phyloP scores from a whole-genome alignment of 2,888 invertebrate genomes.

The Theretra japonica region DNA sequence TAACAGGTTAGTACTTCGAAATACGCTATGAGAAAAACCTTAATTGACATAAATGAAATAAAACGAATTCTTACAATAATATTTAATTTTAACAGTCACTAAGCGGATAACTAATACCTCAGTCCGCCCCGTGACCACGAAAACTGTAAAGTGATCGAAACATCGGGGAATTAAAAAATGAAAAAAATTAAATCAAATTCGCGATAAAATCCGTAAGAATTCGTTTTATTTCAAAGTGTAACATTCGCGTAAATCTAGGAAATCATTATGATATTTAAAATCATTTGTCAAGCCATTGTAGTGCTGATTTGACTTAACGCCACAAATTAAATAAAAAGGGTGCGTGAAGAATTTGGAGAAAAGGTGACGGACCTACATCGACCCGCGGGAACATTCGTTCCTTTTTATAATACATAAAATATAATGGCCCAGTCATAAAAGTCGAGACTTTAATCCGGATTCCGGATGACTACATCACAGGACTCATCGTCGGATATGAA shows the following conservation, averaged over 20 bases:
- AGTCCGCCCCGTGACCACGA: too few relatives aligned
- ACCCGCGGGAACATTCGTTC: constrained; percentile 4
- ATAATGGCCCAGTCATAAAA: constrained; percentile 15
- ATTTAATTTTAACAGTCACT: too few relatives aligned
- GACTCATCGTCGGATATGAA: constrained; percentile 40
- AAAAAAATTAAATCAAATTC: too few relatives aligned
- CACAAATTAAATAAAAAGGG: constrained; percentile 8
- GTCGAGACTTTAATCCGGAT: constrained; percentile 25
- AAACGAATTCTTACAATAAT: too few relatives aligned
- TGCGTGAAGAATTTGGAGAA: constrained; percentile 19
- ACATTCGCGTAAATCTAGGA: too few relatives aligned
- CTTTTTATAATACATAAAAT: constrained; percentile 5
- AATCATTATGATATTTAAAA: too few relatives aligned
- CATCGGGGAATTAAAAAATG: too few relatives aligned
- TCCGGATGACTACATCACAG: constrained; percentile 34
- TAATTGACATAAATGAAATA: neutral
- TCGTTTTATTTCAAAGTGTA: too few relatives aligned
- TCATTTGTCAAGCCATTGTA: neutral
- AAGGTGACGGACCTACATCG: neutral
- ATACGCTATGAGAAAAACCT: neutral
- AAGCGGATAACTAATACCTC: too few relatives aligned
- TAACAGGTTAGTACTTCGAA: neutral
- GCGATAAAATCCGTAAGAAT: too few relatives aligned
- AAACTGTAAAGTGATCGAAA: too few relatives aligned
- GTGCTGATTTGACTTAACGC: neutral